Base-by-base conservation (phyloP, 2,888 invertebrate genomes). In the Drosophila planitibia region DNA sequence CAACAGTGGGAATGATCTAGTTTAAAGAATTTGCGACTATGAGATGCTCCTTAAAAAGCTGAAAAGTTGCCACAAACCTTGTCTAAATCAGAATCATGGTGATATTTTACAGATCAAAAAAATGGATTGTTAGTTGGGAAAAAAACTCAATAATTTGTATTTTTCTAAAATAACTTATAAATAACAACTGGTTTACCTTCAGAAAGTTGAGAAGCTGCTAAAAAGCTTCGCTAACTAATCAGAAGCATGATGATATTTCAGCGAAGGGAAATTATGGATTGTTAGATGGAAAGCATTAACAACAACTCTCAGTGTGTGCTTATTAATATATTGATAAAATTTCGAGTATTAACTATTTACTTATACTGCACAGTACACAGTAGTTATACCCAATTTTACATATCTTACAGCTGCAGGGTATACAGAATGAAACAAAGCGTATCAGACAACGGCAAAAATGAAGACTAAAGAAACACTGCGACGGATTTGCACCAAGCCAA, bases 401-500 rank as follows among this genome's bases (percentile, higher is more conserved):
- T 44, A 16, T 32, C 32, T 1, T 22, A 6, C 14, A 49, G 25
- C n/a, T 35, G 16, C 35, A 73, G 73, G 62, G 70, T 73, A 62
- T 62, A 22, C 25, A 39, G 6, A 7, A 39, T 28, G 54, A 39
- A 51, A 37, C 51, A 19, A 54, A 61, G 39, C 19, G 32, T 33
- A 58, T 30, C 54, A 74, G 37, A 51, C 32, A 53, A 28, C 33
- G 67, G 44, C 41, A 55, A 54, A 67, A 64, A 41, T n/a, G 62
- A 61, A 44, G 59, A 63, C 57, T 59, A 54, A 32, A 66, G 68
- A 69, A 84, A 84, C 55, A 76, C 47, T 62, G 72, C 74, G 70
- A 76, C 74, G 83, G 79, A 87, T 89, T 84, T 84, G 64, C 68
- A 57, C 39, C 65, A 72, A 76, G 44, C 57, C 68, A 64, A 65